A percentile compares a stretch with the other conserved stretches of the same genome.
Conservation (phyloP, 1,140 invertebrate genomes). For the Aphidius ervi region DNA sequence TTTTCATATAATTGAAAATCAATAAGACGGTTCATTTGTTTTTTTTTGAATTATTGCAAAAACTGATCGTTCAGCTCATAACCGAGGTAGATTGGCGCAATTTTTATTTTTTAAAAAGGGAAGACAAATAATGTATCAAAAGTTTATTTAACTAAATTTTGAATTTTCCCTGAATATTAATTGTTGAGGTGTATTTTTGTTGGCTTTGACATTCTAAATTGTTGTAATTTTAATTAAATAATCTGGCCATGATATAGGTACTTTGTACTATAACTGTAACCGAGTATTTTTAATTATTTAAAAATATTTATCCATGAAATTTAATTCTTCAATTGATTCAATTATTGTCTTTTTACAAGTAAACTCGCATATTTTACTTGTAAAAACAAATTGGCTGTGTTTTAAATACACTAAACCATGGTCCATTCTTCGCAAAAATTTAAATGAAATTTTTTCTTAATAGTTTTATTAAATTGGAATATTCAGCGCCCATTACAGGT, state of each 20-base stretch:
- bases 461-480: background rate
- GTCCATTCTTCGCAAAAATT: background rate
- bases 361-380: background rate
- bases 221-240: slow-evolving; percentile 1
- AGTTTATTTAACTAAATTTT: background rate
- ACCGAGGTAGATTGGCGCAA: too few species aligned
- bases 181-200: background rate
- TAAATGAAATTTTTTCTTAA: background rate
- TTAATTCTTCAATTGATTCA: background rate
- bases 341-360: slow-evolving; percentile 29
- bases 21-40: too few species aligned
- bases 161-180: slow-evolving; percentile 12
- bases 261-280: too few species aligned
- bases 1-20: too few species aligned
- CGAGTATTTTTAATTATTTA: too few species aligned
- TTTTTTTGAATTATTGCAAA: too few species aligned
- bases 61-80: too few species aligned
- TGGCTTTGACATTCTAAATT: background rate
- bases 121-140: too few species aligned
- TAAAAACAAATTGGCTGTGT: background rate
- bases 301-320: too few species aligned
- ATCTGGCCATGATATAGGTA: too few species aligned
- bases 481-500: slow-evolving; percentile 34
- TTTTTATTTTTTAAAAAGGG: too few species aligned
- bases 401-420: background rate